phyloP scores from a whole-genome alignment of 1,140 invertebrate species.

The Lepidotrigona ventralis region DNA sequence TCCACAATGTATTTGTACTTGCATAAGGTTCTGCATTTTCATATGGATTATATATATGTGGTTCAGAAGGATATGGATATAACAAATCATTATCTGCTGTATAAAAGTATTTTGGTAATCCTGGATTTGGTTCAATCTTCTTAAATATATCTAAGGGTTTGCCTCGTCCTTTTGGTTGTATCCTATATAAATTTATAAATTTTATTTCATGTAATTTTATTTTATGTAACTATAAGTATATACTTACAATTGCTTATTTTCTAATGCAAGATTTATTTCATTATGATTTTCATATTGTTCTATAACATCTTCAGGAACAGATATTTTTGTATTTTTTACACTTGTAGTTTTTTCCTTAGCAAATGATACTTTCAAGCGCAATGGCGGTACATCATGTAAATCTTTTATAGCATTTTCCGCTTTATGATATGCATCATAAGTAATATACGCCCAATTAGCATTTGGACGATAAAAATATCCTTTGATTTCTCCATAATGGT shows the following conservation, averaged over 20 bases:
- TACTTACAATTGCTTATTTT: conserved; percentile 6
- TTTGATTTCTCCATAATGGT: conserved; percentile 64
- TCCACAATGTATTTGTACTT: conserved; percentile 71
- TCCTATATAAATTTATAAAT: conserved; percentile 44
- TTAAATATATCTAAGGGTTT: conserved; percentile 7
- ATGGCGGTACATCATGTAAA: conserved; percentile 60
- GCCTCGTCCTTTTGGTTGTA: neutral
- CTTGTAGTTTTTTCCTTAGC: conserved; percentile 38
- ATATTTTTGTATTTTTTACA: neutral
- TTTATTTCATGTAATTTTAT: neutral
- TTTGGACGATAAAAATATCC: conserved; percentile 52
- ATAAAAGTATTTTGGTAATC: conserved; percentile 19
- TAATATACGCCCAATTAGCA: conserved; percentile 68
- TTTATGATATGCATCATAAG: conserved; percentile 64
- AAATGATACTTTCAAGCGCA: conserved; percentile 66
- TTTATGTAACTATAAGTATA: neutral
- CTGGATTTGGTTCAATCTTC: conserved; percentile 6
- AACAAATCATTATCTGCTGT: conserved; percentile 53
- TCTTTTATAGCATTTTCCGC: conserved; percentile 67
- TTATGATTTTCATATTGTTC: neutral
- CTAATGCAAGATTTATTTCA: neutral
- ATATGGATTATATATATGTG: conserved; percentile 63
- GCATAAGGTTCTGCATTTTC: conserved; percentile 60
- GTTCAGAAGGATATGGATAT: conserved; percentile 54
- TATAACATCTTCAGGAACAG: neutral